These are phyloP conservation scores for Thryonomys swinderianus DNA, from an alignment of 2,113 vertebrate genomes.

Conservation along the genomic window DNA sequence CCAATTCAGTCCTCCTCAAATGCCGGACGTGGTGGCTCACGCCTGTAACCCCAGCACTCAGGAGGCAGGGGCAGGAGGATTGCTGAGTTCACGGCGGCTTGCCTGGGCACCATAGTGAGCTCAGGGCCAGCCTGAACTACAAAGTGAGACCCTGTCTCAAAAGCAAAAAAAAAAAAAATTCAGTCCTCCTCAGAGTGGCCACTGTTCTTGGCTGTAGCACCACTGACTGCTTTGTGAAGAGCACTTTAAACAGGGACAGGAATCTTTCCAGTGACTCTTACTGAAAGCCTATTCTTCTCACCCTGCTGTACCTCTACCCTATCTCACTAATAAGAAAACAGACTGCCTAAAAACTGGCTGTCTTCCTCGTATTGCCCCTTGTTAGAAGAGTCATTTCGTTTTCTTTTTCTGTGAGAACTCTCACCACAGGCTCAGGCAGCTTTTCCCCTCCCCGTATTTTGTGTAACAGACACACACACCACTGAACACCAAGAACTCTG, in stretches of 20 bases:
- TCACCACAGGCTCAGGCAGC: background rate
- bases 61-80: too few relatives aligned
- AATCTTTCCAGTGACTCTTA: background rate
- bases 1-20: background rate
- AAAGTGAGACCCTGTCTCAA: too few relatives aligned
- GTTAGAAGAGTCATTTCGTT: background rate
- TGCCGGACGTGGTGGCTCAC: too few relatives aligned
- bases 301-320: background rate
- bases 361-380: background rate
- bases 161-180: too few relatives aligned
- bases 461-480: background rate
- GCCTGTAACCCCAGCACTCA: too few relatives aligned
- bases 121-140: too few relatives aligned
- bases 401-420: background rate
- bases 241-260: background rate
- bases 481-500: background rate
- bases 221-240: background rate
- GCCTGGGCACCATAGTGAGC: too few relatives aligned
- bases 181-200: background rate
- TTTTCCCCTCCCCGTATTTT: background rate
- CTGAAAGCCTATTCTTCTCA: background rate
- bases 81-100: too few relatives aligned
- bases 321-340: slow-evolving; percentile 11
- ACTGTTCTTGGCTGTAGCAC: background rate
- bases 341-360: background rate